phyloP scores from a whole-genome alignment of 2,797 vertebrate species.

The Hoplostethus mediterraneus region DNA sequence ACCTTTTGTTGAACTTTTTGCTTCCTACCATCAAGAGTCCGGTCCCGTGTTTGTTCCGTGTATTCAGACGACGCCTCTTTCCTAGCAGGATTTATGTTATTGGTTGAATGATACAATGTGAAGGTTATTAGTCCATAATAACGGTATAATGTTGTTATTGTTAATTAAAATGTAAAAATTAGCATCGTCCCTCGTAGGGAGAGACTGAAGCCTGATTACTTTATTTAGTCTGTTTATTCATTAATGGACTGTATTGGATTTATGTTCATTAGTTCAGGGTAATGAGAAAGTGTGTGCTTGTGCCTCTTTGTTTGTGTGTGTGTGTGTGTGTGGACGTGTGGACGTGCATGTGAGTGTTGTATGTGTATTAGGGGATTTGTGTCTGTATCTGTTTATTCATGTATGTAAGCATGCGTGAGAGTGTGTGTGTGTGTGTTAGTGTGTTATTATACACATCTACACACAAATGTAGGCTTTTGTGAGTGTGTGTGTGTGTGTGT shows the following conservation, averaged over 20 bases:
- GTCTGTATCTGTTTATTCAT: conserved; percentile 3
- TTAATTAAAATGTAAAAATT: conserved; percentile 59
- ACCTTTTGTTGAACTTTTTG: background rate
- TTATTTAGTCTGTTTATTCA: conserved; percentile 65
- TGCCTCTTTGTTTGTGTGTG: background rate
- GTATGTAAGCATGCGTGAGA: background rate
- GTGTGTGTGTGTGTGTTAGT: background rate
- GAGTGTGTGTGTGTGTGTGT: background rate
- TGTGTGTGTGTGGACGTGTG: background rate
- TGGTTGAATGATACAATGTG: conserved; percentile 30
- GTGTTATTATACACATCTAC: background rate
- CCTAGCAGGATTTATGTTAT: background rate
- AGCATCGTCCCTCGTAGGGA: conserved; percentile 37
- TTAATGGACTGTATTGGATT: conserved; percentile 68
- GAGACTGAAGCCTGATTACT: conserved; percentile 54
- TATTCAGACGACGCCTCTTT: background rate
- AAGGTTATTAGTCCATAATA: conserved; percentile 46
- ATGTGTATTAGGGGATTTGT: conserved; percentile 8
- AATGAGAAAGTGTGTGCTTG: conserved; percentile 55
- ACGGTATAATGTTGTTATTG: conserved; percentile 40
- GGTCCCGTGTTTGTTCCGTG: background rate
- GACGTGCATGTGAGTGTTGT: background rate
- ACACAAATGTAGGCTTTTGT: too few species aligned
- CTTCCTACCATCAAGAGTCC: background rate
- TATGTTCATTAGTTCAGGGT: conserved; percentile 65